Base-by-base conservation (phyloP, 2,797 vertebrate genomes). In the Alca torda region DNA sequence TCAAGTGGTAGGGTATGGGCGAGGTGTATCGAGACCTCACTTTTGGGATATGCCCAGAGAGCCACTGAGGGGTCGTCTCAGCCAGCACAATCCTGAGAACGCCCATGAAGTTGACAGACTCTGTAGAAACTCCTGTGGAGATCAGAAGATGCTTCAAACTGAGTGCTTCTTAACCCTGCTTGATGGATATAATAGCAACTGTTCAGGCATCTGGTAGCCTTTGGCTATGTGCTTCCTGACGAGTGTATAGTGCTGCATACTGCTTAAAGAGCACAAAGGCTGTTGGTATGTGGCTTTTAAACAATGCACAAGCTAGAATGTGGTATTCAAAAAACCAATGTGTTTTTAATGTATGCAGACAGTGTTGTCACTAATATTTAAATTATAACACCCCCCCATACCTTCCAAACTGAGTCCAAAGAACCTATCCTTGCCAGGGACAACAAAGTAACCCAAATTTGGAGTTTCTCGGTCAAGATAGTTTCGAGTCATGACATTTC, bases 121-220 rank as follows among this genome's bases (percentile, higher is more conserved):
- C 72, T 95, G 37, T 18, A 86, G 84, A 93, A 91, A 67, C 43
- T 76, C 94, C 90, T 43, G 59, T 65, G 69, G 93, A 92, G 84
- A 94, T 92, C 93, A 96, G 87, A 96, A 82, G 73, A 94, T 68
- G 46, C 69, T 94, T 96, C 89, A 92, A 95, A 93, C 73, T 35
- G 93, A 86, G 78, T 35, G 82, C 39, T 84, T 51, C 92, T 95
- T 53, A 73, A 77, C 73, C 70, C 54, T 84, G 56, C 75, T 80
- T 53, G 5, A 53, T 33, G 81, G 84, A 65, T 85, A 76, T 41
- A 93, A 96, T 87, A 80, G 90, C 65, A 93, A 78, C 82, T 91
- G 69, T 63, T 88, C 63, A 84, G 84, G 93, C 84, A 92, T 96
- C 73, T 93, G 61, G 73, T 94, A 91, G 94, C 95, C 94, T 82